These are phyloP conservation scores for Delphinapterus leucas DNA, from an alignment of 2,113 vertebrate species.

Conservation along the genomic window DNA sequence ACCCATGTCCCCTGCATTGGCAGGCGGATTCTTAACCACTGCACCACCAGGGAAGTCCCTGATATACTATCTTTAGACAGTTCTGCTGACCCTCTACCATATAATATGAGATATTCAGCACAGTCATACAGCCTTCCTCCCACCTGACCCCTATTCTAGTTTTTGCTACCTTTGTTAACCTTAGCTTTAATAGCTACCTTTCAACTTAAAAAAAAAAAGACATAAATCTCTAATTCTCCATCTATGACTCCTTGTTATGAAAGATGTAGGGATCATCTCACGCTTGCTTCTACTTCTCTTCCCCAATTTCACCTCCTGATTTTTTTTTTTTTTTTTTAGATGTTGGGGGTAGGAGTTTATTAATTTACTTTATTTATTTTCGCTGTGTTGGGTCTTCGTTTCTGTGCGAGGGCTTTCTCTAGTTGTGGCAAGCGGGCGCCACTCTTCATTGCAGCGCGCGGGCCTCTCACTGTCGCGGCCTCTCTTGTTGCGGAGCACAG, in stretches of 20 bases:
- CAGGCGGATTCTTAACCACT: too few species aligned
- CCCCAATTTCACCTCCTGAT: neutral
- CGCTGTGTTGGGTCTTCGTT: too few species aligned
- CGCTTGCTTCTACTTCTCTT: neutral
- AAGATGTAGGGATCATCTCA: neutral
- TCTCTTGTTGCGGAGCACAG: too few species aligned
- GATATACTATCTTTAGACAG: neutral
- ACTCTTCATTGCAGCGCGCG: too few species aligned
- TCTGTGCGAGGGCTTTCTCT: too few species aligned
- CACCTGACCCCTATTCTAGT: neutral
- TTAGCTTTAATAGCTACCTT: neutral
- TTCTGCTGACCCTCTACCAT: neutral
- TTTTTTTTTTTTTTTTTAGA: neutral
- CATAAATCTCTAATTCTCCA: neutral
- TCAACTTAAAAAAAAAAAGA: neutral
- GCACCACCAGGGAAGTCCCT: too few species aligned
- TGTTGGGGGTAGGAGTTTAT: too few species aligned
- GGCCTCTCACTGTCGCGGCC: too few species aligned
- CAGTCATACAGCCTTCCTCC: neutral
- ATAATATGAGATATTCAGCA: neutral
- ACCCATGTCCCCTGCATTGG: too few species aligned
- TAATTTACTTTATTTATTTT: too few species aligned
- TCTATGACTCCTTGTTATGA: neutral
- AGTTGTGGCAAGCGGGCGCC: too few species aligned
- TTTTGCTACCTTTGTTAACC: neutral